phyloP scores from a whole-genome alignment of 2,113 vertebrate species.

The Sphyrna mokarran region DNA sequence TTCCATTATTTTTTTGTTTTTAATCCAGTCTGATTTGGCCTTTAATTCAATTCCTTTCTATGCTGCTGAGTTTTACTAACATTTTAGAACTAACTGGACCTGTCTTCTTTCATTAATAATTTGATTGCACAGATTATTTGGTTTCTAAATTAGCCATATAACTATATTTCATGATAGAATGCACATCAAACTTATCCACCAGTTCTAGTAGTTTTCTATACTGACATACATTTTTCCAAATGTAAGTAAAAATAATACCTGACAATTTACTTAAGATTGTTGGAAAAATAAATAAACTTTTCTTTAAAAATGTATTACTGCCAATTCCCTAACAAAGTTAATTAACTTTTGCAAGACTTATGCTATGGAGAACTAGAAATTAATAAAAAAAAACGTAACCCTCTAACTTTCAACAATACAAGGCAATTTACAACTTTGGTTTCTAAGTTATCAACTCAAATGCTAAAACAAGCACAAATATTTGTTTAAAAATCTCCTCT shows the following conservation, averaged over 20 bases:
- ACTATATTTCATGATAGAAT: background rate
- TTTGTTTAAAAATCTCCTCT: background rate
- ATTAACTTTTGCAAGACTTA: background rate
- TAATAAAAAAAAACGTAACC: background rate
- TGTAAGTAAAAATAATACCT: background rate
- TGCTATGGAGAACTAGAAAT: background rate
- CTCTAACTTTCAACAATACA: background rate
- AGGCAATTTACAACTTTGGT: background rate
- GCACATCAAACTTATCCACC: background rate
- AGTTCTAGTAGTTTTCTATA: background rate
- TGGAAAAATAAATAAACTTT: background rate
- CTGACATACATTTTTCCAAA: background rate
- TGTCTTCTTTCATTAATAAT: background rate
- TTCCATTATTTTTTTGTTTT: background rate
- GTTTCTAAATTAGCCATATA: background rate
- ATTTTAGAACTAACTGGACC: background rate
- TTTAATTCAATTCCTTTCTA: background rate
- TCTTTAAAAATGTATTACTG: background rate
- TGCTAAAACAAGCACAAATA: background rate
- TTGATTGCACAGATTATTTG: background rate
- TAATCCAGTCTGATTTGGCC: background rate
- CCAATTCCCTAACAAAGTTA: background rate
- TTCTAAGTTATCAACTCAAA: background rate
- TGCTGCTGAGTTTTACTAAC: background rate
- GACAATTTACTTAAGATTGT: background rate